Percentiles rank a stretch among this genome's conserved stretches.
Evolutionary conservation across 2,797 vertebrate genomes (phyloP).

Genomic region (Periophthalmus magnuspinnatus): DNA sequence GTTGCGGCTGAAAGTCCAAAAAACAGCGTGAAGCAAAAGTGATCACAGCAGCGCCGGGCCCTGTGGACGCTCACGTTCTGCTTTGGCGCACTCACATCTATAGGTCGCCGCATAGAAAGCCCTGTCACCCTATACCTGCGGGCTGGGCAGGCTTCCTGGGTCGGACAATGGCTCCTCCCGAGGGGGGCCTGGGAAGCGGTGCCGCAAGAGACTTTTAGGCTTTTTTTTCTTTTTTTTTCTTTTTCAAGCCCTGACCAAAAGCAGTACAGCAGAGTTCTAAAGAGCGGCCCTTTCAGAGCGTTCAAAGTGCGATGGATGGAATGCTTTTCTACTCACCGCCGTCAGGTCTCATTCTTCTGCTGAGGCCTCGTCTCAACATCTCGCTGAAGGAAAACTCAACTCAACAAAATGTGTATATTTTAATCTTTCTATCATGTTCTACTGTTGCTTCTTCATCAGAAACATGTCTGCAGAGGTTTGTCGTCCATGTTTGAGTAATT

Average conservation of each 20-base stretch:
- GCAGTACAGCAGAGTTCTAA: constrained; percentile 63
- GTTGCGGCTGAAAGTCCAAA: constrained; percentile 21
- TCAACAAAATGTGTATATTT: not conserved
- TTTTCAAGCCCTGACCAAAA: constrained; percentile 67
- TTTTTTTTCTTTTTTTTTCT: constrained; percentile 55
- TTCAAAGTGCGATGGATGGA: constrained; percentile 64
- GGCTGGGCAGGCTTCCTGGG: constrained; percentile 75
- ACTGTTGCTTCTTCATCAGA: too few species aligned
- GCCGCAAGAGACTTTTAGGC: constrained; percentile 70
- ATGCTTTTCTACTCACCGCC: constrained; percentile 42
- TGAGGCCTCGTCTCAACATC: constrained; percentile 9
- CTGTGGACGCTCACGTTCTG: constrained; percentile 43
- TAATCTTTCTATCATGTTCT: too few species aligned
- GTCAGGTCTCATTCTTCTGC: constrained; percentile 29
- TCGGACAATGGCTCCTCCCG: constrained; percentile 77
- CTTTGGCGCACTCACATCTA: constrained; percentile 62
- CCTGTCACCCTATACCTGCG: constrained; percentile 79
- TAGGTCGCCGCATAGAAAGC: constrained; percentile 74
- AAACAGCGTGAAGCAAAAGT: constrained; percentile 19
- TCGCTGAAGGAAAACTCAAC: not conserved
- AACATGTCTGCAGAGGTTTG: too few species aligned
- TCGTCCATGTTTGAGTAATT: too few species aligned
- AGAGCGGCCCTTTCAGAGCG: constrained; percentile 65
- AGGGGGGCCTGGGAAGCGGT: constrained; percentile 76
- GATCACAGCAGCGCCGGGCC: constrained; percentile 15